phyloP scores from a whole-genome alignment of 2,113 vertebrate genomes.

The Corapipo altera region DNA sequence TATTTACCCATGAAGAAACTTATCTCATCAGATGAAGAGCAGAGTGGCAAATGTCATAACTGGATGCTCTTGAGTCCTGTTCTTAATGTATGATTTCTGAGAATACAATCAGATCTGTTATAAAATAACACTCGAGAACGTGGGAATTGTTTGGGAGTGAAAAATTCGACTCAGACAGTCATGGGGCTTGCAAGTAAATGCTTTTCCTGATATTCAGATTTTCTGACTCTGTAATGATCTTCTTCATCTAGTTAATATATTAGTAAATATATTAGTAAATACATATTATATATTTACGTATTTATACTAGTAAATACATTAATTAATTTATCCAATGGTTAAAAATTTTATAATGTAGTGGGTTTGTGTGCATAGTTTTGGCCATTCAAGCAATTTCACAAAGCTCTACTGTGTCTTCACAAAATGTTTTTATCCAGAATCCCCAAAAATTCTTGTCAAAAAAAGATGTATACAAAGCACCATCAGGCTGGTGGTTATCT shows the following conservation, averaged over 20 bases:
- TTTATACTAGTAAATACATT: not conserved
- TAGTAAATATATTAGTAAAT: not conserved
- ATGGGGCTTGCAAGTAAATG: not conserved
- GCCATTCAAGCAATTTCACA: not conserved
- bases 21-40: not conserved
- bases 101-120: not conserved
- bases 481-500: not conserved
- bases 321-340: not conserved
- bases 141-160: not conserved
- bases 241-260: not conserved
- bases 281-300: not conserved
- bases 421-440: not conserved
- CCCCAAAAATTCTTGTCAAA: not conserved
- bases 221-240: not conserved
- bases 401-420: not conserved
- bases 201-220: not conserved
- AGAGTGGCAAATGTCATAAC: not conserved
- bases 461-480: not conserved
- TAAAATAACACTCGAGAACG: not conserved
- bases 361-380: not conserved
- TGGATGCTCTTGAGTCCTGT: not conserved
- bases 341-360: not conserved
- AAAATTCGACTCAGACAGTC: not conserved
- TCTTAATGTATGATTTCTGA: not conserved
- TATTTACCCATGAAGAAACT: not conserved